phyloP scores from a whole-genome alignment of 2,113 vertebrate genomes.

The Perca flavescens region DNA sequence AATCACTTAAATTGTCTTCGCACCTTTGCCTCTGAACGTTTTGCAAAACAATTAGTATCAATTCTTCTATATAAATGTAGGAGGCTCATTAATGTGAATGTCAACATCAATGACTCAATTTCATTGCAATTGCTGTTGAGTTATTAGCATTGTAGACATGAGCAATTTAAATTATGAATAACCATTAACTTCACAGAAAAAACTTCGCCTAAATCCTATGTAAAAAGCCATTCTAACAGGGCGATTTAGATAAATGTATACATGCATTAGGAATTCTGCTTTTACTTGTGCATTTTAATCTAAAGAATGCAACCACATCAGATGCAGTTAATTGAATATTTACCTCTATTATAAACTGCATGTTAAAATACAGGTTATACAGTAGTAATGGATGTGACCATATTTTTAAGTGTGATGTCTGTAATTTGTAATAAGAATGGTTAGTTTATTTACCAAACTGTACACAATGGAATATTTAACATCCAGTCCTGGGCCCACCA shows the following conservation, averaged over 20 bases:
- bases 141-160: conserved; percentile 42
- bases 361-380: conserved; percentile 23
- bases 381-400: conserved; percentile 8
- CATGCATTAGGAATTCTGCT: conserved; percentile 27
- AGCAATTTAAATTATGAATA: conserved; percentile 43
- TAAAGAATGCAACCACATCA: neutral
- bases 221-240: conserved; percentile 25
- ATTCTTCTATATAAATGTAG: conserved; percentile 38
- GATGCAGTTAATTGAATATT: conserved; percentile 39
- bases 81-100: conserved; percentile 43
- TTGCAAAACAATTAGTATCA: conserved; percentile 31
- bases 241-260: conserved; percentile 43
- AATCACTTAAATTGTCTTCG: conserved; percentile 47
- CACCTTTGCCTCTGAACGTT: conserved; percentile 32
- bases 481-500: neutral
- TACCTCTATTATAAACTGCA: conserved; percentile 9
- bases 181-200: conserved; percentile 36
- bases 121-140: conserved; percentile 47
- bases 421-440: conserved; percentile 12
- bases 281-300: conserved; percentile 28
- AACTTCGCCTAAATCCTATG: conserved; percentile 23
- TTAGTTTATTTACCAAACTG: conserved; percentile 12
- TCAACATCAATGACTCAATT: conserved; percentile 28
- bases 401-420: neutral
- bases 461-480: conserved; percentile 17